Evolutionary conservation across 2,888 invertebrate species (phyloP), one percentile per base, ranked within the genome.

Genomic region (Agonopterix alstromeriana): DNA sequence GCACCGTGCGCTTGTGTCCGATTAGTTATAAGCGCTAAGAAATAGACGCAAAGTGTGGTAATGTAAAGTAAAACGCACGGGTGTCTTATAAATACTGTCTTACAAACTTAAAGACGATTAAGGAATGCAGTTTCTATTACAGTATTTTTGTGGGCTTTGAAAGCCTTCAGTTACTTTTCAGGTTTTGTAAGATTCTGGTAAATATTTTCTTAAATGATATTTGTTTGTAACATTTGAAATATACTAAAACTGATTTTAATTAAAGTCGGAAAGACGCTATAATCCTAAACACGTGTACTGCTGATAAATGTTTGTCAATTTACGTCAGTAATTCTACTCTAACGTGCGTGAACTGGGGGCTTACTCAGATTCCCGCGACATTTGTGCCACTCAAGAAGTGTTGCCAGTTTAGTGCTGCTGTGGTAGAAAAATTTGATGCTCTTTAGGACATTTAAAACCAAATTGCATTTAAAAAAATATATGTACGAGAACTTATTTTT

Each of bases 301-400:
- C 27, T 45, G 45, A 45, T 38, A 45, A 45, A 45, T 45, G 45
- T 45, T 38, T 45, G 27, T 38, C 36, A 36, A 45, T 38, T 45
- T 45, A 8, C 11, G 38, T 38, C 14, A 9, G 36, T 38, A 45
- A 45, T 45, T 45, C 38, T 45, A 27, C 27, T 27, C 5, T 5
- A 27, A 42, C 42, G 9, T 47, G 36, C 42, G 47, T 47, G 42
- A 47, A 42, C 42, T 35, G 35, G 12, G 35, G 47, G 47, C 47
- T 47, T 41, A 40, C 17, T 38, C 42, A 7, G 10, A 45, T 11
- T n/a, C 40, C 47, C 10, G 27, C 8, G 11, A 14, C 10, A 12
- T 35, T 8, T 42, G 42, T 12, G 14, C 27, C 43, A 10, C 48
- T 48, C 38, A 12, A 43, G 14, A 8, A 10, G 47, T 8, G 17